Evolutionary conservation across 1,140 invertebrate species (phyloP), one percentile per base, ranked within the genome.

Genomic region (Drosophila malerkotliana): DNA sequence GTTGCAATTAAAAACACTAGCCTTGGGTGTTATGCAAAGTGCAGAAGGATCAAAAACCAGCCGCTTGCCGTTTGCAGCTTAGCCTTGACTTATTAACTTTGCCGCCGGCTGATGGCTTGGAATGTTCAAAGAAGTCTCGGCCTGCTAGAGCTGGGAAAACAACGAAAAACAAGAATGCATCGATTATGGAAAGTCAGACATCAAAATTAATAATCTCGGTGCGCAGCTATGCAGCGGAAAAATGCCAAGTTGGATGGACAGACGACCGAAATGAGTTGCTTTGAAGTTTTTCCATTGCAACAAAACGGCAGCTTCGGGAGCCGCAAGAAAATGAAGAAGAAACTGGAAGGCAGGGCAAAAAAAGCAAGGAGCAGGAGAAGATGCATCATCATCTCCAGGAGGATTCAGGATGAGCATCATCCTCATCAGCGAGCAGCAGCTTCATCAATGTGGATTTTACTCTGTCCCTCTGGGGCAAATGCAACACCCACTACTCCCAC

Each of bases 151-250:
- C 45, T 49, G 51, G 15, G 37, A 64, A 10, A 9, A 47, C 56
- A 45, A 18, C 41, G 57, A 37, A 63, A 61, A 55, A 72, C 57
- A 72, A 34, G 21, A 53, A 66, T 76, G 72, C 81, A 85, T 85
- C 82, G 81, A 85, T 85, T 85, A 85, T 85, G 74, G 57, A 53
- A 66, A 85, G 81, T 63, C 81, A 81, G 82, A 74, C 67, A 85
- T 85, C 78, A 87, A 85, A 85, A 85, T 85, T 85, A 85, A 85
- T 85, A 81, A 87, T 71, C 82, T 81, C 78, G 61, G 69, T 52
- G 68, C 45, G 14, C 44, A 56, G 69, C 32, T 83, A 83, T 82
- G 79, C 79, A 74, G 60, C 51, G 79, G 30, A 71, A 66, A 82
- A 83, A 82, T 75, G 69, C 79, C 71, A 74, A 69, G 67, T 53